Percentiles rank a stretch among this genome's conserved stretches.
Conservation (phyloP, 2,113 vertebrate species). For the Piaya cayana region DNA sequence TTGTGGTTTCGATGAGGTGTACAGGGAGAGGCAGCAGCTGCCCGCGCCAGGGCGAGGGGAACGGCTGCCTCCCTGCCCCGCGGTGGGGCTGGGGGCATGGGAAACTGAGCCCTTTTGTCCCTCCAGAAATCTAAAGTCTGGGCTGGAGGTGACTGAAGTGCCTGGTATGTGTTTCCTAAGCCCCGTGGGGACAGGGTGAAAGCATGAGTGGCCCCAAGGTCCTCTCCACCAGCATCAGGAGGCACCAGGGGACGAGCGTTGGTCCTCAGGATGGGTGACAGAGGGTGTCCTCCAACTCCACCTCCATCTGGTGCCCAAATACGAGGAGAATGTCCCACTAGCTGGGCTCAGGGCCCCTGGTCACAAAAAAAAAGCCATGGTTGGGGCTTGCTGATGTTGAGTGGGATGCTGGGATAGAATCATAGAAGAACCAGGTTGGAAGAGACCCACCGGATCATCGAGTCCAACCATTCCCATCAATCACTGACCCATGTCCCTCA, state of each 20-base stretch:
- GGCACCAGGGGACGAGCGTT: accelerated
- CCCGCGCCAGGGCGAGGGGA: not conserved
- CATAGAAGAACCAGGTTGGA: no score
- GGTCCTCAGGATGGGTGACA: accelerated
- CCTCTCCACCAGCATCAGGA: not conserved
- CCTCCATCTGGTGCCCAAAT: not conserved
- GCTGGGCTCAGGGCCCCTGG: not conserved
- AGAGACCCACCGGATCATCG: no score
- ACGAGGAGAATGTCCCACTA: accelerated
- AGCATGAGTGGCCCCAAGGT: accelerated
- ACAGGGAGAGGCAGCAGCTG: not conserved
- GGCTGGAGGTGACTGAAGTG: not conserved
- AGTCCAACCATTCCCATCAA: no score
- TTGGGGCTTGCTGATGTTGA: not conserved
- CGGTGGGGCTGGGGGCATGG: not conserved
- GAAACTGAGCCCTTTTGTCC: not conserved
- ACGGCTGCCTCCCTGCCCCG: not conserved
- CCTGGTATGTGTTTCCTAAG: not conserved
- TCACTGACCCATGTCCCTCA: no score
- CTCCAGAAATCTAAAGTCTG: not conserved
- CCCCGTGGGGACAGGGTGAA: accelerated
- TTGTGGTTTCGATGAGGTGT: conserved; percentile 52
- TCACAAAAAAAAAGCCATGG: not conserved
- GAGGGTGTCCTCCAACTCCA: not conserved
- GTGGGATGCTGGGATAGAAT: no score